Conservation (phyloP, 2,888 invertebrate species). For the Sesia bembeciformis region DNA sequence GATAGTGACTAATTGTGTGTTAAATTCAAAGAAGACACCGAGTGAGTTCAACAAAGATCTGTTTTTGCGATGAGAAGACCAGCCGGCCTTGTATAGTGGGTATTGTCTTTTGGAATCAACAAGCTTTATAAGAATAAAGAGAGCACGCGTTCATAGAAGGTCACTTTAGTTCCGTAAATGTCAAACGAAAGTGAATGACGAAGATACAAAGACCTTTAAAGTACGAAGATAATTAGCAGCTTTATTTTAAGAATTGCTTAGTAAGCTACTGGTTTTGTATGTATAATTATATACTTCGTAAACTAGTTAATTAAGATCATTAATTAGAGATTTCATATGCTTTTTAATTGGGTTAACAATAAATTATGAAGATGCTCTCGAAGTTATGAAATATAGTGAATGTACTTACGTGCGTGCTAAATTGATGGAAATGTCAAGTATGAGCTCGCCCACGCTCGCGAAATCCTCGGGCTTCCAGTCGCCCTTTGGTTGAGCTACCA, state of each 20-base stretch:
- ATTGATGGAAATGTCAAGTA: constrained; percentile 88
- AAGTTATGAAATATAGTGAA: neutral
- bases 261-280: no score
- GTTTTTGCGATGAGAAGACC: constrained; percentile 12
- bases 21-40: constrained; percentile 22
- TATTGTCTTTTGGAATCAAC: neutral
- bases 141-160: constrained; percentile 19
- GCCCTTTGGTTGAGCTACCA: constrained; percentile 84
- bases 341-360: neutral
- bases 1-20: constrained; percentile 21
- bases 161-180: constrained; percentile 17
- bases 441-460: constrained; percentile 89
- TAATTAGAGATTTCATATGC: no score
- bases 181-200: constrained; percentile 17
- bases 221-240: no score
- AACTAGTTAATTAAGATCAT: no score
- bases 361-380: neutral
- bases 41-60: constrained; percentile 11
- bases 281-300: no score
- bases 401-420: constrained; percentile 85
- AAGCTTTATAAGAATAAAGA: constrained; percentile 14
- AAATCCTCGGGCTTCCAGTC: constrained; percentile 90
- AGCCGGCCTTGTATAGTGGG: constrained; percentile 17
- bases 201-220: neutral
- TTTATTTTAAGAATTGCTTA: no score